A percentile compares a stretch with the other conserved stretches of the same genome.
These are phyloP conservation scores for Ochropleura plecta DNA, from an alignment of 2,888 invertebrate genomes.

Conservation along the genomic window DNA sequence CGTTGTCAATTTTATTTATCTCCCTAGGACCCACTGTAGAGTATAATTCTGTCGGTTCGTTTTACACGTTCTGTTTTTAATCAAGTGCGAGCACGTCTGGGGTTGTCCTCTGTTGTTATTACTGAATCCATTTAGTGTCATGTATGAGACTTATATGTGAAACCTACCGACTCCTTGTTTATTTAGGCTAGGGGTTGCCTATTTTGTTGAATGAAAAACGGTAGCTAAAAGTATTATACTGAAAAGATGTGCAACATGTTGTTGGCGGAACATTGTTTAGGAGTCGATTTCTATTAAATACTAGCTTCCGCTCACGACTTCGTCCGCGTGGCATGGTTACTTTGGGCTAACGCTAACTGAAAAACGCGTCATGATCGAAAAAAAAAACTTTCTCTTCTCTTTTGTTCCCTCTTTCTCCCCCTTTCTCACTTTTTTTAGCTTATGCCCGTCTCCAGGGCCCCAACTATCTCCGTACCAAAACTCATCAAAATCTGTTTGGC, in stretches of 20 bases:
- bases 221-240: neutral
- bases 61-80: constrained; percentile 74
- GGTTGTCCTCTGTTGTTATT: constrained; percentile 21
- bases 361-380: too few relatives aligned
- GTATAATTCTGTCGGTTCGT: constrained; percentile 38
- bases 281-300: neutral
- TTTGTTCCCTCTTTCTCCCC: too few relatives aligned
- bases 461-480: too few relatives aligned
- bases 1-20: too few relatives aligned
- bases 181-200: neutral
- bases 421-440: too few relatives aligned
- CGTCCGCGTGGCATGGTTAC: too few relatives aligned
- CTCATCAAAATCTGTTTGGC: too few relatives aligned
- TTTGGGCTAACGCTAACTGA: too few relatives aligned
- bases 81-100: constrained; percentile 65
- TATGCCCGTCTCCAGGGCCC: too few relatives aligned
- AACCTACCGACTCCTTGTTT: constrained; percentile 31
- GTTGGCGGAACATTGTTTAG: neutral
- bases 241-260: neutral
- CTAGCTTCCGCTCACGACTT: too few relatives aligned
- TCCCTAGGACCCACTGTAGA: constrained; percentile 45
- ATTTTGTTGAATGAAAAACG: neutral
- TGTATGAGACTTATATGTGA: constrained; percentile 37
- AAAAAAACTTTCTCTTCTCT: too few relatives aligned
- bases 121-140: constrained; percentile 48